Evolutionary conservation across 2,888 invertebrate genomes (phyloP).

Genomic region (Lucinisca nassula): DNA sequence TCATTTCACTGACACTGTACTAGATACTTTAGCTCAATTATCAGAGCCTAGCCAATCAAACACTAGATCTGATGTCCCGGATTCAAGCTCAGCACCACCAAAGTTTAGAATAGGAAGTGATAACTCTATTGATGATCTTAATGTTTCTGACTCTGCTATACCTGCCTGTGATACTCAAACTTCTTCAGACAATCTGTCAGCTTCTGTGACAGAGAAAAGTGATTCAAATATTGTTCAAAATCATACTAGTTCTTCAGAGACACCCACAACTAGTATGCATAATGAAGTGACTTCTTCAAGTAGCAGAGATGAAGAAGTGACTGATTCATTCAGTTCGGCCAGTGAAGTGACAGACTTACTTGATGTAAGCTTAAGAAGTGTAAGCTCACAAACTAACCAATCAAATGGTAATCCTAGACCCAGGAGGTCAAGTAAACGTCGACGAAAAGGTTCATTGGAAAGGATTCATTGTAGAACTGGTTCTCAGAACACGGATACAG

Average conservation of each 20-base stretch:
- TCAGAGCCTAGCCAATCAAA: not conserved
- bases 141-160: not conserved
- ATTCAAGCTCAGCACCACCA: not conserved
- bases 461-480: conserved; percentile 66
- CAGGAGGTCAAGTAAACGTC: not conserved
- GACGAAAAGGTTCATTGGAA: conserved; percentile 37
- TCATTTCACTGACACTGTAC: conserved; percentile 61
- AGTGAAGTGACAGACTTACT: not conserved
- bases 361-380: not conserved
- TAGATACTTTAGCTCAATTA: conserved; percentile 61
- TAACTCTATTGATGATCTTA: not conserved
- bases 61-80: not conserved
- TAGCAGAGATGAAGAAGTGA: not conserved
- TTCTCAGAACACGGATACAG: conserved; percentile 16
- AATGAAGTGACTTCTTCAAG: not conserved
- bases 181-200: not conserved
- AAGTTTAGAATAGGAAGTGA: not conserved
- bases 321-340: not conserved
- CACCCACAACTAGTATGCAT: not conserved
- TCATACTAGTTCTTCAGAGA: not conserved
- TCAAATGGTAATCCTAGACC: not conserved
- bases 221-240: not conserved
- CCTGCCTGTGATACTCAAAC: not conserved
- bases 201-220: not conserved
- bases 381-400: not conserved